A percentile compares a stretch with the other conserved stretches of the same genome.
These are phyloP conservation scores for Callionymus lyra DNA, from an alignment of 2,113 vertebrate genomes.

Conservation along the genomic window DNA sequence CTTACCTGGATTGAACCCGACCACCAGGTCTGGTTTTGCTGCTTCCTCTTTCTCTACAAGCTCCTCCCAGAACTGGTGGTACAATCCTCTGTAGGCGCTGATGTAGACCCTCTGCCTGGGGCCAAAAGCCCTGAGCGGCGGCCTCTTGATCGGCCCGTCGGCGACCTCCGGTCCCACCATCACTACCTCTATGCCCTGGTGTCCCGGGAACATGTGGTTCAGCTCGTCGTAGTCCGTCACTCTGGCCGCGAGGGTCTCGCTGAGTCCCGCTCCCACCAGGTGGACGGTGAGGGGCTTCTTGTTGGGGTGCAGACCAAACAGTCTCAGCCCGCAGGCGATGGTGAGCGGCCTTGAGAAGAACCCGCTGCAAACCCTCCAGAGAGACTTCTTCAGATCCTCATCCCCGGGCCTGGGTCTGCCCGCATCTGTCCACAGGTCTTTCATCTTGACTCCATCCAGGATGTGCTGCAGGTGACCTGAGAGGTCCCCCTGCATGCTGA, in stretches of 20 bases:
- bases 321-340: slow-evolving; percentile 68
- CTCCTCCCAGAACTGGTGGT: slow-evolving; percentile 93
- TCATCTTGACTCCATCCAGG: slow-evolving; percentile 70
- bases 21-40: slow-evolving; percentile 77
- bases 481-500: slow-evolving; percentile 73
- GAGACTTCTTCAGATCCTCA: slow-evolving; percentile 66
- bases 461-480: slow-evolving; percentile 61
- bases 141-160: slow-evolving; percentile 68
- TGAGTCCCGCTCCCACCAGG: slow-evolving; percentile 79
- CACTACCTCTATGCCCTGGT: slow-evolving; percentile 78
- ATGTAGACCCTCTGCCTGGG: slow-evolving; percentile 73
- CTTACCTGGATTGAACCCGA: slow-evolving; percentile 89
- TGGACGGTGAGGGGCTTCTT: slow-evolving; percentile 75
- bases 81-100: slow-evolving; percentile 81
- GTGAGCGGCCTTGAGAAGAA: slow-evolving; percentile 79
- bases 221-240: slow-evolving; percentile 81
- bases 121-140: slow-evolving; percentile 59
- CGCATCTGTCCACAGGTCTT: slow-evolving; percentile 74
- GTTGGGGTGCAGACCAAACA: slow-evolving; percentile 65
- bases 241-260: slow-evolving; percentile 79
- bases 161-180: slow-evolving; percentile 89
- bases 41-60: slow-evolving; percentile 74
- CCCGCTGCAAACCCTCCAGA: slow-evolving; percentile 80
- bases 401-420: slow-evolving; percentile 72
- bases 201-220: slow-evolving; percentile 75